phyloP scores from a whole-genome alignment of 2,113 vertebrate species.

The Ptychochromis oligacanthus region DNA sequence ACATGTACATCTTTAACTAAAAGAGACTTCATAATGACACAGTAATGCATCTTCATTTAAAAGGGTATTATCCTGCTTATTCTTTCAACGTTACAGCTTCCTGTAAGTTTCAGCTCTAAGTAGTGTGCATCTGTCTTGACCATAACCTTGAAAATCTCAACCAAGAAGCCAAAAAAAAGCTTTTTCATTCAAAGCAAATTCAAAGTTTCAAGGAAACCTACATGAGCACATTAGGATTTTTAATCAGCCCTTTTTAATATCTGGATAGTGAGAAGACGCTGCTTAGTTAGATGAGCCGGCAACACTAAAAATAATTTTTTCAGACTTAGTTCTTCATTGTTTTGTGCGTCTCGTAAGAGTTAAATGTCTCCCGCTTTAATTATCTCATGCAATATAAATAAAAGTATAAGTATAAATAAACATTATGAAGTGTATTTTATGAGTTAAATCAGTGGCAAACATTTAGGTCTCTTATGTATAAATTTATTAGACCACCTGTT shows the following conservation, averaged over 20 bases:
- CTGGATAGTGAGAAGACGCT: too few species aligned
- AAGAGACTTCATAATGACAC: not conserved
- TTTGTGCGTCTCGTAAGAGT: not conserved
- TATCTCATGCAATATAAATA: not conserved
- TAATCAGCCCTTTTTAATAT: fast-evolving
- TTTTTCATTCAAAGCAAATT: not conserved
- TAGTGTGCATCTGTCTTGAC: too few species aligned
- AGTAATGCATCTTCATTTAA: too few species aligned
- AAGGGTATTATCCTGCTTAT: fast-evolving
- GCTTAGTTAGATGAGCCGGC: too few species aligned
- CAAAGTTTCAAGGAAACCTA: fast-evolving
- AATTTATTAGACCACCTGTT: too few species aligned
- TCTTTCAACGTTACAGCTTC: not conserved
- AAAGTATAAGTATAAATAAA: not conserved
- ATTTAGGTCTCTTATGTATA: too few species aligned
- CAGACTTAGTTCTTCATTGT: too few species aligned
- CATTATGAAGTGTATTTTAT: not conserved
- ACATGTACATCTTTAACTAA: too few species aligned
- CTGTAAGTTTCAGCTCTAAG: too few species aligned
- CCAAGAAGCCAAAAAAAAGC: too few species aligned
- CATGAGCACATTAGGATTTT: fast-evolving
- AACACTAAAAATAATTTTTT: too few species aligned
- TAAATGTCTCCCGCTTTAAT: not conserved
- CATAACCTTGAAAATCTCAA: too few species aligned
- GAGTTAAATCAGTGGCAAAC: not conserved